Conservation (phyloP, 2,113 vertebrate species). For the Notarius quadriscutis region DNA sequence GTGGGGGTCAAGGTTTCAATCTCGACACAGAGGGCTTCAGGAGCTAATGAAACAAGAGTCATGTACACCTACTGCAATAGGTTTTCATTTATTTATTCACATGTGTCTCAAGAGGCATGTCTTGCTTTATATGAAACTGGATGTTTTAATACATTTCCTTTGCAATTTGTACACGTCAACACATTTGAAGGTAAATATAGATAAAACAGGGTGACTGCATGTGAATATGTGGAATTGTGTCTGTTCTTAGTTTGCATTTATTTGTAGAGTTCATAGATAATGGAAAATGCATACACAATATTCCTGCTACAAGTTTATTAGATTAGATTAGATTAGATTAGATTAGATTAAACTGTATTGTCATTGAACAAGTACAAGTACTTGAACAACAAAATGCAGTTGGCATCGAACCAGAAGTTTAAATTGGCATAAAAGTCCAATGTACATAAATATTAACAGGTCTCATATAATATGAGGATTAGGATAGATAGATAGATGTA, state of each 20-base stretch:
- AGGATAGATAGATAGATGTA: too few relatives aligned
- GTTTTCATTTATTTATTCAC: constrained; percentile 37
- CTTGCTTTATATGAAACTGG: not conserved
- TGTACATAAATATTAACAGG: too few relatives aligned
- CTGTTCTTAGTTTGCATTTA: not conserved
- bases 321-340: too few relatives aligned
- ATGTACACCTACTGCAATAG: constrained; percentile 19
- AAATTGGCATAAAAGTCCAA: too few relatives aligned
- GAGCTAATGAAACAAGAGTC: constrained; percentile 43
- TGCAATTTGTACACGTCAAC: not conserved
- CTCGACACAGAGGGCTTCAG: constrained; percentile 19
- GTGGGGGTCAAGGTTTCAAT: constrained; percentile 56
- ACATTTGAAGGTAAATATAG: constrained; percentile 13
- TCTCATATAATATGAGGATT: too few relatives aligned
- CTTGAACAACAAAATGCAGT: too few relatives aligned
- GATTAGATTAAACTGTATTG: too few relatives aligned
- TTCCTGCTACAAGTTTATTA: not conserved
- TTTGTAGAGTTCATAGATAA: not conserved
- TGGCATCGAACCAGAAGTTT: too few relatives aligned
- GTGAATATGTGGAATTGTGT: not conserved
- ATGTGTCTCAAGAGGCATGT: not conserved
- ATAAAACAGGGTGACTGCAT: not conserved
- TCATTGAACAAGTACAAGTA: too few relatives aligned
- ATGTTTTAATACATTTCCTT: not conserved
- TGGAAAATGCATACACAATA: not conserved